Conservation (phyloP, 53 echinoderm and acorn worm species). For the Henricia sp. region DNA sequence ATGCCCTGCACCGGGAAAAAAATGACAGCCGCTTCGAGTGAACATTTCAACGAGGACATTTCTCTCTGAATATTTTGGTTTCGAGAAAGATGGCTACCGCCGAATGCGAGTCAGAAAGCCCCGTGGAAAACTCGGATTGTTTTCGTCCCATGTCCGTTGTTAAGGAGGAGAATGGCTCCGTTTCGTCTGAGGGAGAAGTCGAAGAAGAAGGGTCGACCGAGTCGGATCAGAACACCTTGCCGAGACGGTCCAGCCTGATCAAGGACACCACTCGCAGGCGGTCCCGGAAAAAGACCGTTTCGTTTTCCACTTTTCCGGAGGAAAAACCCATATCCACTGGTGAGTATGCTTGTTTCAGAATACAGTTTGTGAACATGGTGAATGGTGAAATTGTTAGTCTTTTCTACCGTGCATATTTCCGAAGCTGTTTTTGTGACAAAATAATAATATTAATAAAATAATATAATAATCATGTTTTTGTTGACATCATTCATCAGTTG, state of each 20-base stretch:
- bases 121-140: conserved; percentile 36
- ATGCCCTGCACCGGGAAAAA: too few species aligned
- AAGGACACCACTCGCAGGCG: conserved; percentile 75
- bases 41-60: too few species aligned
- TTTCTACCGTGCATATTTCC: background rate
- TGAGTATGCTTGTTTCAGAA: too few species aligned
- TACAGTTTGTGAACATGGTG: too few species aligned
- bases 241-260: conserved; percentile 87
- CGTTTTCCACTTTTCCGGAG: conserved; percentile 92
- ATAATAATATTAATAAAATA: too few species aligned
- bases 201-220: conserved; percentile 44
- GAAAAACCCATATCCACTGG: conserved; percentile 91
- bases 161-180: conserved; percentile 60
- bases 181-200: conserved; percentile 59
- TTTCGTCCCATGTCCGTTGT: conserved; percentile 16
- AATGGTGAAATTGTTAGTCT: background rate
- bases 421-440: too few species aligned
- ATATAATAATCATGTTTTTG: too few species aligned
- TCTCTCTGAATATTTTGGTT: too few species aligned
- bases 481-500: too few species aligned
- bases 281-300: conserved; percentile 90
- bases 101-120: conserved; percentile 24
- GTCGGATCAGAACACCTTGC: conserved; percentile 64
- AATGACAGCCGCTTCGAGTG: too few species aligned
- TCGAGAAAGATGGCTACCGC: conserved; percentile 50